Conservation (phyloP, 2,113 vertebrate genomes). For the Pristiophorus japonicus region DNA sequence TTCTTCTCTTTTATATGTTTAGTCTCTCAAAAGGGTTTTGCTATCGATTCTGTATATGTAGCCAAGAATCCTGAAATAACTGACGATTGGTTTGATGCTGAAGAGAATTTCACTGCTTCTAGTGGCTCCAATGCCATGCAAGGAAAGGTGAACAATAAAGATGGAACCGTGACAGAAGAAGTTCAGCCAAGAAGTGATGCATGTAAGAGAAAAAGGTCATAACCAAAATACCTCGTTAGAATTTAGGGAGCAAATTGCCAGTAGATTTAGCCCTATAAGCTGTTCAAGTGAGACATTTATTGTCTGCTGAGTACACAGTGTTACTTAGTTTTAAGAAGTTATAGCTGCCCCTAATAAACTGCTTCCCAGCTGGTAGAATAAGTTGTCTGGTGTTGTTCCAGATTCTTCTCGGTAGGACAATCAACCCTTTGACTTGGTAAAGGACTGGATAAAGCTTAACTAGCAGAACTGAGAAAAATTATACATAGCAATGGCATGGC, state of each 20-base stretch:
- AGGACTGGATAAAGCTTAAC: background rate
- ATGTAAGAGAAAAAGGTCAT: background rate
- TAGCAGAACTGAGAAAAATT: background rate
- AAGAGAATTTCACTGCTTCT: slow-evolving; percentile 14
- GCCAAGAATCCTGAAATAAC: slow-evolving; percentile 10
- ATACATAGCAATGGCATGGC: too few relatives aligned
- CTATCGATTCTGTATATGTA: background rate
- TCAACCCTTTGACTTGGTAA: background rate
- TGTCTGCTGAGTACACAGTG: background rate
- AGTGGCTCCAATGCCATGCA: background rate
- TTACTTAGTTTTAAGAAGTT: background rate
- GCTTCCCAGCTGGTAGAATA: background rate
- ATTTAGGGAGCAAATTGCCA: background rate
- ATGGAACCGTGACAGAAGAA: background rate
- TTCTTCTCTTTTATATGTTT: background rate
- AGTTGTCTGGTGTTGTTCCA: background rate
- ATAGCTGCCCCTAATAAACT: background rate
- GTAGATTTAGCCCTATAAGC: background rate
- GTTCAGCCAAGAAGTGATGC: background rate
- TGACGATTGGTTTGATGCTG: slow-evolving; percentile 32
- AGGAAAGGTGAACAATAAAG: background rate
- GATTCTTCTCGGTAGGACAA: background rate
- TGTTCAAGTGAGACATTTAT: background rate
- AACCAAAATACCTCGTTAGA: background rate
- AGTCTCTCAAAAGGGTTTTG: background rate